Evolutionary conservation across 2,888 invertebrate species (phyloP).

Genomic region (Zygothrica quintamaculata): DNA sequence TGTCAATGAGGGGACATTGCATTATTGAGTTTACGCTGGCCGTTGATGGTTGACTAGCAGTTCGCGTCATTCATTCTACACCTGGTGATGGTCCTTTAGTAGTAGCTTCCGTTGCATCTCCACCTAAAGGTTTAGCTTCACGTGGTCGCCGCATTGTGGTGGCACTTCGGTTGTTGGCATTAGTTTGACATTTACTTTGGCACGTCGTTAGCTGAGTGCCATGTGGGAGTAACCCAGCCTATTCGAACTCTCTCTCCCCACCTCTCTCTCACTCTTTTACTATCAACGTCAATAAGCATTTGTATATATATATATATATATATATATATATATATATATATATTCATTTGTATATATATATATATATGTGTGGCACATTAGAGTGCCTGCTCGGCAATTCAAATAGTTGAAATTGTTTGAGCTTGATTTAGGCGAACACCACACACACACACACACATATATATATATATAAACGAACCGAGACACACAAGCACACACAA

Average conservation of each 20-base stretch:
- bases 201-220: slow-evolving; percentile 76
- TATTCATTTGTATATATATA: no score
- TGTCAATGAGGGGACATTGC: slow-evolving; percentile 73
- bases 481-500: slow-evolving; percentile 1
- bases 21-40: slow-evolving; percentile 70
- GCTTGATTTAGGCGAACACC: slow-evolving; percentile 72
- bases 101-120: slow-evolving; percentile 25
- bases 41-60: slow-evolving; percentile 33
- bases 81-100: not conserved
- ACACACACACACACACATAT: slow-evolving; percentile 34
- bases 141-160: slow-evolving; percentile 57
- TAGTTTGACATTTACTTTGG: slow-evolving; percentile 79
- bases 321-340: no score
- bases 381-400: slow-evolving; percentile 70
- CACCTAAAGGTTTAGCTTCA: slow-evolving; percentile 19
- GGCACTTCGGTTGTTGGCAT: slow-evolving; percentile 65
- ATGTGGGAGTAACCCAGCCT: slow-evolving; percentile 32
- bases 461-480: slow-evolving; percentile 3
- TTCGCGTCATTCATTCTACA: no score
- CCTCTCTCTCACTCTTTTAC: not conserved
- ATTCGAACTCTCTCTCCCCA: not conserved
- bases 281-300: slow-evolving; percentile 2
- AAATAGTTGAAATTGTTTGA: slow-evolving; percentile 78
- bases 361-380: slow-evolving; percentile 39
- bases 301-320: no score